Evolutionary conservation across 2,113 vertebrate genomes (phyloP), one percentile per base, ranked within the genome.

Genomic region (Leptobrachium leishanense): DNA sequence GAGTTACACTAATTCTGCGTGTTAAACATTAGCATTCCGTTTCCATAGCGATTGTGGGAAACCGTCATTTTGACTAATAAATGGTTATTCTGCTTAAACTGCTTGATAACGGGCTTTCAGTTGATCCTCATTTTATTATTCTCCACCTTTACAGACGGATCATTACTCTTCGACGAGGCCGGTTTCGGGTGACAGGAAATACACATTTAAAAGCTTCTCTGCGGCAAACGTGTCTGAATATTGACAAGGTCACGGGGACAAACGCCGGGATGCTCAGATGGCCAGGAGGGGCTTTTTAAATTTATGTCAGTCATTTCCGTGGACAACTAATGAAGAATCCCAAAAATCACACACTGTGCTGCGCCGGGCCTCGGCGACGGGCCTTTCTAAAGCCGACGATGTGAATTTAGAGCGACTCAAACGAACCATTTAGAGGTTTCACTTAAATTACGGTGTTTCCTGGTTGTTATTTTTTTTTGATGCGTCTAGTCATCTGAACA

Each of bases 281-380:
- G 72, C 42, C 55, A 11, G 7, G 0, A 42, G 55, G 72, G n/a
- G 55, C 41, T 55, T 43, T 63, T 73, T 59, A 73, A 20, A 12
- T 57, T 9, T 43, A 3, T 74, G 72, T 59, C 72, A 74, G 7
- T 63, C 46, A 74, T 63, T 11, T 43, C 72, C 41, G 6, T 13
- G 5, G 55, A 20, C 15, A 74, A 12, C 8, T 44, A 8, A 40
- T 54, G 8, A 13, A 55, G 13, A 72, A 72, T 54, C 43, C 3
- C 69, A 71, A 39, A 15, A 54, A 7, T 31, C 46, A 54, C 15
- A 71, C 43, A 54, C 15, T 5, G 57, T n/a, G 42, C 5, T 13
- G n/a, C 39, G 71, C 55, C 3, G 4, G 4, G 4, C 46, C 46
- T 8, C 4, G 46, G 8, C 8, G 8, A 50, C 8, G 46, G 46